Evolutionary conservation across 2,113 vertebrate species (phyloP), one percentile per base, ranked within the genome.

Genomic region (Tachuris rubrigastra): DNA sequence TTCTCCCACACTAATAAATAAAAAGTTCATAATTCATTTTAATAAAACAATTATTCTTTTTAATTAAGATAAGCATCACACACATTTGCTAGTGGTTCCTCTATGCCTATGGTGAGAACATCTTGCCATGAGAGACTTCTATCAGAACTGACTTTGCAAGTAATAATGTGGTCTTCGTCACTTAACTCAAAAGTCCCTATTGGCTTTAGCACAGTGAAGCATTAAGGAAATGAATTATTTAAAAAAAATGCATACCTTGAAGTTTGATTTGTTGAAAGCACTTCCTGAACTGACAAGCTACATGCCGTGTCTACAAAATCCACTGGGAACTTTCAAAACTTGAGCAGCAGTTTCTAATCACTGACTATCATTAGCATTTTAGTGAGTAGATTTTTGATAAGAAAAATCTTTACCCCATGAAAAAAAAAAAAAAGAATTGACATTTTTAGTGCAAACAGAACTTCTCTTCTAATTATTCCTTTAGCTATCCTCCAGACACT

Each of bases 301-400:
- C 98, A 97, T 44, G 95, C 96, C 93, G 41, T 98, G 97, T 98
- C 97, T 98, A 77, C 21, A 58, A 97, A 98, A 95, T 93, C 98
- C 98, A 97, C 88, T 94, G 98, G 98, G 98, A 98, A 97, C 98
- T 97, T 98, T 97, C 96, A 97, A 84, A 98, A 97, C 97, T 96
- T 97, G 95, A 97, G 95, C 98, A 98, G 98, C 97, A 95, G 97
- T 97, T 98, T 98, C 98, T 98, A 98, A 98, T 98, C 98, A 98
- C 97, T 97, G 98, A 94, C 74, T 95, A 98, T 98, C 96, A 98
- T 98, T 98, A 98, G 97, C 98, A 98, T 98, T 98, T 98, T 96
- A 97, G 94, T 82, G 97, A 97, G 97, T 97, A 97, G 94, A 96
- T 97, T 96, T 97, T 98, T 98, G 95, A 97, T 97, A 98, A 97